Percentiles rank a stretch among this genome's conserved stretches.
phyloP scores from a whole-genome alignment of 2,113 vertebrate genomes.

The Poicephalus meyeri region DNA sequence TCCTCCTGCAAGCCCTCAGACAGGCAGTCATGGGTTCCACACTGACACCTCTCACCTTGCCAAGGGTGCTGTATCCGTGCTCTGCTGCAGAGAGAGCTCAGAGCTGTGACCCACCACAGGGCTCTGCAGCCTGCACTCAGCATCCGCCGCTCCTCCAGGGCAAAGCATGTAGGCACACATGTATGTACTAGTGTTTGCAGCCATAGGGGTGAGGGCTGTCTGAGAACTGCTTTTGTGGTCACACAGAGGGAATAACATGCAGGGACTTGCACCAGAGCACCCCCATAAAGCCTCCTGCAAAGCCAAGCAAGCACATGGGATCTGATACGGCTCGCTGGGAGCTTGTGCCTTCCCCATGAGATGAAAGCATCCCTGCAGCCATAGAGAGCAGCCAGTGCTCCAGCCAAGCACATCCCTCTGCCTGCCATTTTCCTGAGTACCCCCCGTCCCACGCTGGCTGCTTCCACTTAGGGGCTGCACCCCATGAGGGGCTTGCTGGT shows the following conservation, averaged over 20 bases:
- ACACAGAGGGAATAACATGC: background rate
- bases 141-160: background rate
- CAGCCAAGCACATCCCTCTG: background rate
- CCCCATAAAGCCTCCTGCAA: background rate
- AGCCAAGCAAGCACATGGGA: background rate
- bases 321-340: background rate
- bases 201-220: background rate
- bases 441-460: background rate
- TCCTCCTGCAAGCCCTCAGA: background rate
- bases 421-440: background rate
- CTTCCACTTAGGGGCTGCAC: background rate
- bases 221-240: background rate
- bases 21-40: background rate
- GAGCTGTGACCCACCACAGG: background rate
- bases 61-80: background rate
- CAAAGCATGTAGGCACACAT: background rate
- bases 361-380: background rate
- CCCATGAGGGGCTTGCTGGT: background rate
- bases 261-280: background rate
- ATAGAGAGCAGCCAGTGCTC: background rate
- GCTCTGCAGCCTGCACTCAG: background rate
- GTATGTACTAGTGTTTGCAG: background rate
- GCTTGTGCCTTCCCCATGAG: fast-evolving
- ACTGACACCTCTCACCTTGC: background rate
- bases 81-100: background rate